Percentiles rank a stretch among this genome's conserved stretches.
phyloP scores from a whole-genome alignment of 1,140 invertebrate genomes.

The Panagrolaimus sp. region DNA sequence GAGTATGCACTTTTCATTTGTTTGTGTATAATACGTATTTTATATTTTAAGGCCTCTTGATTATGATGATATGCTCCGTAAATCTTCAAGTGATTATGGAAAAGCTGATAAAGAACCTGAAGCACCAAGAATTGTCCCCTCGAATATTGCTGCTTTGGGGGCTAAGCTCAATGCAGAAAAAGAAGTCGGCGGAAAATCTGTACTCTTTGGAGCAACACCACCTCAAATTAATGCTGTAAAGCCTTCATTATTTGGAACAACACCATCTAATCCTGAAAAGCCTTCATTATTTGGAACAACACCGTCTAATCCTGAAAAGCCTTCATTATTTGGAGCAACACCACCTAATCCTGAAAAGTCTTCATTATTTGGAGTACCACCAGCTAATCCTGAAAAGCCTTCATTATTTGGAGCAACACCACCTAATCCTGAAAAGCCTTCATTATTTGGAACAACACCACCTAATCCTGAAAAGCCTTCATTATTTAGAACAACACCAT shows the following conservation, averaged over 20 bases:
- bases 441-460: too few relatives aligned
- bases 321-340: background rate
- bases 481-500: too few relatives aligned
- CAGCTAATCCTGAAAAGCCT: too few relatives aligned
- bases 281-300: background rate
- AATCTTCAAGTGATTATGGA: background rate
- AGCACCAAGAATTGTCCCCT: background rate
- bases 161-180: background rate
- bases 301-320: too few relatives aligned
- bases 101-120: background rate
- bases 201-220: too few relatives aligned
- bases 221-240: too few relatives aligned
- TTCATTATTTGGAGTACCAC: background rate
- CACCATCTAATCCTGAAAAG: background rate
- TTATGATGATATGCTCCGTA: background rate
- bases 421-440: too few relatives aligned
- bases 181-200: background rate
- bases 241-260: constrained; percentile 2
- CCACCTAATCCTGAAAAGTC: background rate
- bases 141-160: background rate
- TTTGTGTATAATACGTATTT: too few relatives aligned
- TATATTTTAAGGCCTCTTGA: background rate
- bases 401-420: too few relatives aligned
- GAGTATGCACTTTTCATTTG: background rate
- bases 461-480: too few relatives aligned